Evolutionary conservation across 2,113 vertebrate species (phyloP).

Genomic region (Ifrita kowaldi): DNA sequence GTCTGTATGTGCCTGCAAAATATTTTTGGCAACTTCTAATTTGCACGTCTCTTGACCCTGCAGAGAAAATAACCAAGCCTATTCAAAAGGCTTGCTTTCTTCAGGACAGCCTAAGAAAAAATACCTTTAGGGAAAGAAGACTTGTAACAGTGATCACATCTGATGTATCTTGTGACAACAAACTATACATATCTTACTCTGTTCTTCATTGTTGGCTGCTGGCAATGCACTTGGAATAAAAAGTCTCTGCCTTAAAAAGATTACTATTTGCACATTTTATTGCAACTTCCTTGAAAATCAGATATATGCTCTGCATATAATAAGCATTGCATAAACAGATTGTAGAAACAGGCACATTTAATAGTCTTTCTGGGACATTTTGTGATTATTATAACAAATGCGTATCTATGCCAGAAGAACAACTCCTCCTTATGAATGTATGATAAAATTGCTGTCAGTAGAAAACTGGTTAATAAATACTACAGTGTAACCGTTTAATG

Average conservation of each 20-base stretch:
- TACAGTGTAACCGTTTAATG: not conserved
- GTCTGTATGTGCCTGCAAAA: not conserved
- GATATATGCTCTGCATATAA: not conserved
- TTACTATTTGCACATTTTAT: conserved; percentile 21
- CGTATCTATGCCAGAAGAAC: not conserved
- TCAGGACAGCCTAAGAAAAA: not conserved
- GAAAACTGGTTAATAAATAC: not conserved
- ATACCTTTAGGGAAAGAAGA: not conserved
- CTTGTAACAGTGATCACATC: not conserved
- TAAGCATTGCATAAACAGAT: conserved; percentile 17
- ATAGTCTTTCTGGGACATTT: not conserved
- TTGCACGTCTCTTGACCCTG: conserved; percentile 24
- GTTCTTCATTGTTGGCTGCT: not conserved
- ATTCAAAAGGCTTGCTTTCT: not conserved
- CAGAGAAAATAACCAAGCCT: not conserved
- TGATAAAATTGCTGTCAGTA: not conserved
- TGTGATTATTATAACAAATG: conserved; percentile 19
- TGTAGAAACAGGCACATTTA: not conserved
- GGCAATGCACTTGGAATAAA: not conserved
- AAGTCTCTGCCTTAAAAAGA: not conserved
- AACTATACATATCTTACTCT: not conserved
- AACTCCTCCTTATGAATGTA: not conserved
- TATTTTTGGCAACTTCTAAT: conserved; percentile 47
- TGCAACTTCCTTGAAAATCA: conserved; percentile 1
- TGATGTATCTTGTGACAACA: not conserved